phyloP scores from a whole-genome alignment of 1,140 invertebrate species.

The Pemphigus obesinymphae region DNA sequence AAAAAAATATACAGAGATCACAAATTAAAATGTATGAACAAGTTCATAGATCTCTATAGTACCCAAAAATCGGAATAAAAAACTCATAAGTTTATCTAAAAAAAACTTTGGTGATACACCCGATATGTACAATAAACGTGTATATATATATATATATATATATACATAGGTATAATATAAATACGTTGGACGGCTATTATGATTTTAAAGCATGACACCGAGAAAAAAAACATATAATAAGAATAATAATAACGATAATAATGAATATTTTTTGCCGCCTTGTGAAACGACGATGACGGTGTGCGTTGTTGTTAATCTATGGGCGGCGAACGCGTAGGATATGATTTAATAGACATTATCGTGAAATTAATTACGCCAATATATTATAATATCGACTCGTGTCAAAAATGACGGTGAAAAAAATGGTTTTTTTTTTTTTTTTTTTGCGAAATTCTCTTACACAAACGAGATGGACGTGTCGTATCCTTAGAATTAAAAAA shows the following conservation, averaged over 20 bases:
- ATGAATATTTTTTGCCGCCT: not conserved
- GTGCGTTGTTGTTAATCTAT: not conserved
- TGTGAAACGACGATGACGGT: not conserved
- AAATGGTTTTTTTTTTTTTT: not conserved
- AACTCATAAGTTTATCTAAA: too few relatives aligned
- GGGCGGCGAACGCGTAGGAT: not conserved
- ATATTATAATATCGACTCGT: not conserved
- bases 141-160: not conserved
- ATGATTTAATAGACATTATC: not conserved
- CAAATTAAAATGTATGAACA: too few relatives aligned
- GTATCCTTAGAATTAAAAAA: too few relatives aligned
- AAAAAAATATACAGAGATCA: too few relatives aligned
- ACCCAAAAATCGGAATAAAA: too few relatives aligned
- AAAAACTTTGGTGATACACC: too few relatives aligned
- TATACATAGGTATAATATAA: not conserved
- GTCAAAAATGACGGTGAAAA: not conserved
- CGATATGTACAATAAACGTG: not conserved
- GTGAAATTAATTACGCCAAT: not conserved
- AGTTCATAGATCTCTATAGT: too few relatives aligned
- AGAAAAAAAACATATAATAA: not conserved
- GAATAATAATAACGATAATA: not conserved
- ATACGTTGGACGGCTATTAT: not conserved
- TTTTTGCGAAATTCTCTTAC: too few relatives aligned
- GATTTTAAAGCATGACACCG: slow-evolving; percentile 5
- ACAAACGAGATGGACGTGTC: too few relatives aligned